Evolutionary conservation across 2,888 invertebrate genomes (phyloP), one percentile per base, ranked within the genome.

Genomic region (Eupithecia dodoneata): DNA sequence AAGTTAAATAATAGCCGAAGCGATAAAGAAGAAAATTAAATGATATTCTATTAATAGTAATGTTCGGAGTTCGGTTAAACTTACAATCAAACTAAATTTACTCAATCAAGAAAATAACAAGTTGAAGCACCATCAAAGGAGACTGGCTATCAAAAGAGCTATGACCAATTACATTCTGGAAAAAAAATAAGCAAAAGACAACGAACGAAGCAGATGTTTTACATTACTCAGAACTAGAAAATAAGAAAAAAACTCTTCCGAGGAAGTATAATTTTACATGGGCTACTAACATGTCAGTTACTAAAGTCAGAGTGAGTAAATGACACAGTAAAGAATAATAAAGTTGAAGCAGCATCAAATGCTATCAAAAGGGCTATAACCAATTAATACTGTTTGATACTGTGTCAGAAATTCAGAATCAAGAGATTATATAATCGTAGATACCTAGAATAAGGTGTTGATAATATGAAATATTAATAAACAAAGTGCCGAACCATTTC

Each of bases 161-260:
- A 13, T 41, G 65, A 41, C 13, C 41, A 65, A 65, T 65, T 65
- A 15, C 65, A 65, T 65, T 12, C 41, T 41, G 4, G 41, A 65
- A 65, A 42, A 42, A 30, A n/a, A 41, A 65, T 6, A 65, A 65
- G 65, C 65, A 41, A 41, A 13, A 41, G 41, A 12, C 5, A 65
- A 65, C 65, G 65, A 65, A 65, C 15, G 15, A 13, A 41, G 65
- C 65, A 65, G 65, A 65, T 65, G 65, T 41, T 13, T 65, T 65
- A 18, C 59, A 59, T 65, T 65, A 65, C 41, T 13, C 13, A 41
- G 65, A 65, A 41, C 65, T 41, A 65, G 12, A 65, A 65, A 65
- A 65, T 15, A 41, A 65, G 5, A 65, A 65, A 5, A 65, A 49
- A 10, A 65, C 13, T 12, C 42, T 65, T 41, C 65, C 5, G 41